Conservation (phyloP, 2,888 invertebrate genomes). For the Stictocephala bisonia region DNA sequence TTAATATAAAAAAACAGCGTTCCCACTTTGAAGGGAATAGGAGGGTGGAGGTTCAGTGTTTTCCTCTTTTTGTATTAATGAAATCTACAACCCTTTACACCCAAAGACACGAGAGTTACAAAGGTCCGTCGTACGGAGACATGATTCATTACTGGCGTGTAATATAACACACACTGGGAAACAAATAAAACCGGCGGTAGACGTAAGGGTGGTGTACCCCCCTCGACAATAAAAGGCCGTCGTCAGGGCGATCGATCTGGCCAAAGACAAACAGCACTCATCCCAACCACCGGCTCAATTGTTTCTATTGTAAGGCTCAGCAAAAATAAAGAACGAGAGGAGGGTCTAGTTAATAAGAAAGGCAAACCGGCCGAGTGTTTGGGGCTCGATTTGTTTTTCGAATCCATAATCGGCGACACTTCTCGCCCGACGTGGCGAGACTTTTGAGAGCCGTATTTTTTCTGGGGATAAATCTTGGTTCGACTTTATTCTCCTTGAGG, state of each 20-base stretch:
- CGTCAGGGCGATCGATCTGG: neutral
- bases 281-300: neutral
- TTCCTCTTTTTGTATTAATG: no score
- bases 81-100: no score
- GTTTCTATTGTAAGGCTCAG: conserved; percentile 17
- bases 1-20: no score
- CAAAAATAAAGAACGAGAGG: conserved; percentile 44
- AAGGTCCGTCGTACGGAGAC: no score
- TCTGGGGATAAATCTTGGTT: neutral
- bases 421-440: neutral
- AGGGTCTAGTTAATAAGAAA: conserved; percentile 46
- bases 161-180: conserved; percentile 34
- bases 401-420: conserved; percentile 12
- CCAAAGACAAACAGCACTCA: conserved; percentile 26
- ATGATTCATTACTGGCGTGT: conserved; percentile 27
- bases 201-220: conserved; percentile 5
- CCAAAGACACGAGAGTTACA: no score
- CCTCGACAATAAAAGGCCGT: conserved; percentile 2
- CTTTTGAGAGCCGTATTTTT: neutral
- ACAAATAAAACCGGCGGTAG: conserved; percentile 34
- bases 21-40: no score
- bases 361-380: conserved; percentile 37
- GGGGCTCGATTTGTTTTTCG: conserved; percentile 33
- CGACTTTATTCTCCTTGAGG: neutral
- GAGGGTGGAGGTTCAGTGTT: no score